Conservation (phyloP, 2,888 invertebrate species). For the Myathropa florea region DNA sequence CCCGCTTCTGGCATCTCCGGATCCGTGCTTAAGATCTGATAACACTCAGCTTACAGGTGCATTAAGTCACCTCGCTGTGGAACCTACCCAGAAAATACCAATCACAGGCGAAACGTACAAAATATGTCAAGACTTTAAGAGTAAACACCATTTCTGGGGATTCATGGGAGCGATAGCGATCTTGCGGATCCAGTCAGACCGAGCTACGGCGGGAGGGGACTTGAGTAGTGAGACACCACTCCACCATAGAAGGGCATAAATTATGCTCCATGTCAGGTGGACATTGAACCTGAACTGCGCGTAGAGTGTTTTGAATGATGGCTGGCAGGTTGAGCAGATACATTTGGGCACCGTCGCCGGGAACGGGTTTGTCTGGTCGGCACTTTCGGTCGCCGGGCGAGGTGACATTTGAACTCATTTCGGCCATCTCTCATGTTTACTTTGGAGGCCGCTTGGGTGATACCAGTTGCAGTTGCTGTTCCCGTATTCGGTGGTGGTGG, state of each 20-base stretch:
- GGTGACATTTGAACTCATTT: conserved; percentile 49
- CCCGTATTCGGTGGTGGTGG: not conserved
- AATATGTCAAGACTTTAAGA: conserved; percentile 5
- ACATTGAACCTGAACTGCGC: not conserved
- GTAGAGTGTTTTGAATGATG: conserved; percentile 24
- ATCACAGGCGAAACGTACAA: not conserved
- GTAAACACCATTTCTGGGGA: conserved; percentile 37
- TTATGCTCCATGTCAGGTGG: conserved; percentile 10
- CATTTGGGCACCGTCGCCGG: not conserved
- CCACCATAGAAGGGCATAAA: conserved; percentile 14
- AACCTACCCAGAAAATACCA: not conserved
- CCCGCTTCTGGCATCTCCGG: not conserved
- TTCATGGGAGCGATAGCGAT: conserved; percentile 22
- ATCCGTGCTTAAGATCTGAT: not conserved
- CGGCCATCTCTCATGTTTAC: conserved; percentile 36
- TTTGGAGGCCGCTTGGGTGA: conserved; percentile 36
- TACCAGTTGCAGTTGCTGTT: conserved; percentile 12
- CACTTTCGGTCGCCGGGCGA: conserved; percentile 17
- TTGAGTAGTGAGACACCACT: not conserved
- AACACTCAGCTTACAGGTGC: not conserved
- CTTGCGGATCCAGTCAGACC: not conserved
- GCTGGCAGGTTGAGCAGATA: not conserved
- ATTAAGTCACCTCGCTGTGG: not conserved
- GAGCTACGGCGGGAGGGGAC: too few relatives aligned
- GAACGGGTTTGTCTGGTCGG: conserved; percentile 28